Percentiles rank a stretch among this genome's conserved stretches.
phyloP scores from a whole-genome alignment of 2,888 invertebrate genomes.

The Tachystola acroxantha region DNA sequence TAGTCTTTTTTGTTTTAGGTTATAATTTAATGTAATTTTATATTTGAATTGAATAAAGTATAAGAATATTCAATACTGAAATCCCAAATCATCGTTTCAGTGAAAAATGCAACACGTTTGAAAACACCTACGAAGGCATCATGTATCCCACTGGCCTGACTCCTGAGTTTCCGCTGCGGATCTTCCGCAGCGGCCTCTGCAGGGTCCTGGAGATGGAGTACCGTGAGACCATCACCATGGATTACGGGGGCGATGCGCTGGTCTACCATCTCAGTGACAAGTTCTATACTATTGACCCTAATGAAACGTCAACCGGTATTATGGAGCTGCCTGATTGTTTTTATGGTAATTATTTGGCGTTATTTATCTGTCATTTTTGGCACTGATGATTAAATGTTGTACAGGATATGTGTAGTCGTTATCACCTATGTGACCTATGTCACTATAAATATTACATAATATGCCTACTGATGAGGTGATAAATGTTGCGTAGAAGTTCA shows the following conservation, averaged over 20 bases:
- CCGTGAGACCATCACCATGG: slow-evolving; percentile 23
- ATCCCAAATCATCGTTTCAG: too few relatives aligned
- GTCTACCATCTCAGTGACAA: slow-evolving; percentile 79
- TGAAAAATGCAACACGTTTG: slow-evolving; percentile 81
- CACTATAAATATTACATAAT: too few relatives aligned
- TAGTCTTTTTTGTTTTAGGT: too few relatives aligned
- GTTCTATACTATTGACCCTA: slow-evolving; percentile 79
- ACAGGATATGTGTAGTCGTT: too few relatives aligned
- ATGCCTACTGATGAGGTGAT: too few relatives aligned
- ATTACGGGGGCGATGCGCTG: slow-evolving; percentile 76
- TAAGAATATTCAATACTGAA: too few relatives aligned
- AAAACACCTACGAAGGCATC: slow-evolving; percentile 84
- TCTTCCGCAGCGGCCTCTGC: slow-evolving; percentile 88
- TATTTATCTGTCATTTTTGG: neutral
- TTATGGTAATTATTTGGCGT: slow-evolving; percentile 54
- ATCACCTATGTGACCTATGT: too few relatives aligned
- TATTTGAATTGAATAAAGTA: too few relatives aligned
- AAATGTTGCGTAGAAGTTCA: too few relatives aligned
- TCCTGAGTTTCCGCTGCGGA: slow-evolving; percentile 66
- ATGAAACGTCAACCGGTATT: slow-evolving; percentile 84
- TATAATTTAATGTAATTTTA: too few relatives aligned
- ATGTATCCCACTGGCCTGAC: slow-evolving; percentile 81
- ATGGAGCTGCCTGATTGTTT: slow-evolving; percentile 75
- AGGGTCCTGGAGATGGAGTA: slow-evolving; percentile 77
- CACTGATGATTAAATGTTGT: neutral